Evolutionary conservation across 2,797 vertebrate genomes (phyloP).

Genomic region (Natrix natrix): DNA sequence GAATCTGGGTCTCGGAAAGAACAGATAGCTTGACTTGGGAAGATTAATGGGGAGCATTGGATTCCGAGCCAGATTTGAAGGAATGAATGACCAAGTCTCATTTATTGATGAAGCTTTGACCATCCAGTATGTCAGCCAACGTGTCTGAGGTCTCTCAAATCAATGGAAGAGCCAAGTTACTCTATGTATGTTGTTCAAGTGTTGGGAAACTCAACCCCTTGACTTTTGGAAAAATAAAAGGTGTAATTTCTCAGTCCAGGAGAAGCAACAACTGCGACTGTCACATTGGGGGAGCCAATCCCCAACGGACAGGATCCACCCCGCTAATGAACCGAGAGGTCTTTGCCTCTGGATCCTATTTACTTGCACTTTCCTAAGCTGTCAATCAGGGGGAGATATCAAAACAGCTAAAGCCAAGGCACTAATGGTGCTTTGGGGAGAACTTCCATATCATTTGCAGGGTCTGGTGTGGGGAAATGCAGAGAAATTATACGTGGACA

Average conservation of each 20-base stretch:
- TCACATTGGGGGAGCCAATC: too few species aligned
- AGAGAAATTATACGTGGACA: not conserved
- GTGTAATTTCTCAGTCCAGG: not conserved
- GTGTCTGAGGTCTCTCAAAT: not conserved
- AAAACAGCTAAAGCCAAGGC: not conserved
- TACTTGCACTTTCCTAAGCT: not conserved
- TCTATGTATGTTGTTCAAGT: not conserved
- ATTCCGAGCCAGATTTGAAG: not conserved
- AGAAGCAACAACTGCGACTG: too few species aligned
- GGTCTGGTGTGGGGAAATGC: not conserved
- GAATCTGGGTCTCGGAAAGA: not conserved
- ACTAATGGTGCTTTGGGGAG: not conserved
- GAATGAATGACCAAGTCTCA: not conserved
- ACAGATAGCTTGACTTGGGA: conserved; percentile 21
- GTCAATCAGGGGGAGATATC: not conserved
- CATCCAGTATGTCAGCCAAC: not conserved
- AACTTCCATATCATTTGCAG: not conserved
- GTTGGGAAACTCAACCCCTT: not conserved
- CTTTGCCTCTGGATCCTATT: not conserved
- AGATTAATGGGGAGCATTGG: not conserved
- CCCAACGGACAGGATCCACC: too few species aligned
- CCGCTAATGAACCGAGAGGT: not conserved
- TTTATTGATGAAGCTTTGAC: not conserved
- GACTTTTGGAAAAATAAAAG: not conserved
- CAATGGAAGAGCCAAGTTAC: not conserved